These are phyloP conservation scores for Trichechus manatus DNA, from an alignment of 2,113 vertebrate species.

Conservation along the genomic window DNA sequence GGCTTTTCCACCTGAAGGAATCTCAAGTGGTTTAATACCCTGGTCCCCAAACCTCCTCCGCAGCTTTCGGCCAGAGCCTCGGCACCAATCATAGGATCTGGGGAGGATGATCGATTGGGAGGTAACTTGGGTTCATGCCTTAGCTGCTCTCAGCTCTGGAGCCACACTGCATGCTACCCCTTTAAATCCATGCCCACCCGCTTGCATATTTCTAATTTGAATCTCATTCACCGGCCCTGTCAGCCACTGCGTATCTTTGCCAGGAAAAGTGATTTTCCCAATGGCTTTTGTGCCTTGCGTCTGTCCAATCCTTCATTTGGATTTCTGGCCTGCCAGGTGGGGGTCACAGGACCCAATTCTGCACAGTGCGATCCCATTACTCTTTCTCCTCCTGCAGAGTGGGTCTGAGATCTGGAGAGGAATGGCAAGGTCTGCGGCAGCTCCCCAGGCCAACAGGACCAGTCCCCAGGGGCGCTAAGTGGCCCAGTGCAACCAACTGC, in stretches of 20 bases:
- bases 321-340: background rate
- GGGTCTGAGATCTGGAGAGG: background rate
- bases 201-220: background rate
- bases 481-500: fast-evolving
- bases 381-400: background rate
- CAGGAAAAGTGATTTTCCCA: background rate
- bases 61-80: background rate
- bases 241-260: background rate
- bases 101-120: too few relatives aligned
- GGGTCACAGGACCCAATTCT: background rate
- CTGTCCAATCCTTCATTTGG: background rate
- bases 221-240: background rate
- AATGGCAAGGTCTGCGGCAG: background rate
- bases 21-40: background rate
- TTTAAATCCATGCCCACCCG: background rate
- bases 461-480: fast-evolving
- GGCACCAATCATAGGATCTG: background rate
- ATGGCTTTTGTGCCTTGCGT: background rate
- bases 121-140: background rate
- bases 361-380: background rate
- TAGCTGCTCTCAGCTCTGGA: background rate
- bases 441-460: background rate
- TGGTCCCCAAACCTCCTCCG: fast-evolving
- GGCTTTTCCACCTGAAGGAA: background rate
- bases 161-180: fast-evolving